phyloP scores from a whole-genome alignment of 1,140 invertebrate genomes.

The Drosophila teissieri region DNA sequence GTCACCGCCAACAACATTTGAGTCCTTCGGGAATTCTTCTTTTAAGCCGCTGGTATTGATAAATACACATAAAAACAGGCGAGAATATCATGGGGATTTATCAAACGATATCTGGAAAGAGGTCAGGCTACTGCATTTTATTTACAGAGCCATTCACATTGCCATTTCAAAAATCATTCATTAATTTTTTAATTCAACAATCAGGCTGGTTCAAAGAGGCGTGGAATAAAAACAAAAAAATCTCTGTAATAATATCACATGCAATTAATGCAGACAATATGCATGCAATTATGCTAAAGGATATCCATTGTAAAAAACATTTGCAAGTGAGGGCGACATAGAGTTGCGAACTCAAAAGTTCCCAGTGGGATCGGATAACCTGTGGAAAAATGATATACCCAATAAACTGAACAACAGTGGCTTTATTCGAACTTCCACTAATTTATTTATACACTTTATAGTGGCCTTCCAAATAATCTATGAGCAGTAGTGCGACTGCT shows the following conservation, averaged over 20 bases:
- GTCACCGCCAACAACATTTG: not conserved
- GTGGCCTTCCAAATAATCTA: not conserved
- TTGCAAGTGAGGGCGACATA: not conserved
- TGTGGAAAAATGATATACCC: too few species aligned
- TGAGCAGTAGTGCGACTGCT: not conserved
- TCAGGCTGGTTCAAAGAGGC: conserved; percentile 10
- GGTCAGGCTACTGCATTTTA: conserved; percentile 15
- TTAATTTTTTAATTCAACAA: conserved; percentile 56
- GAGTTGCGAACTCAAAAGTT: not conserved
- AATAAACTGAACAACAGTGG: too few species aligned
- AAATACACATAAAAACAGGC: conserved; percentile 32
- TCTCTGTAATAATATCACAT: conserved; percentile 7
- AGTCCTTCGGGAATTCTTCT: conserved; percentile 1
- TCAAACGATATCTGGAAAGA: conserved; percentile 12
- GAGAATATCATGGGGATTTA: conserved; percentile 26
- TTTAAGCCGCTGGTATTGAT: conserved; percentile 35
- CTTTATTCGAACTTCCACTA: too few species aligned
- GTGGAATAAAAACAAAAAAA: conserved; percentile 17
- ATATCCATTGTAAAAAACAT: not conserved
- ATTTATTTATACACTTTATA: not conserved
- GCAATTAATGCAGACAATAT: conserved; percentile 27
- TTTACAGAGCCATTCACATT: conserved; percentile 36
- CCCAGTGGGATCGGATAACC: not conserved
- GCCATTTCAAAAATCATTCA: conserved; percentile 44
- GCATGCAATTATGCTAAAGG: conserved; percentile 20